Conservation (phyloP, 2,113 vertebrate genomes). For the Entosphenus tridentatus region DNA sequence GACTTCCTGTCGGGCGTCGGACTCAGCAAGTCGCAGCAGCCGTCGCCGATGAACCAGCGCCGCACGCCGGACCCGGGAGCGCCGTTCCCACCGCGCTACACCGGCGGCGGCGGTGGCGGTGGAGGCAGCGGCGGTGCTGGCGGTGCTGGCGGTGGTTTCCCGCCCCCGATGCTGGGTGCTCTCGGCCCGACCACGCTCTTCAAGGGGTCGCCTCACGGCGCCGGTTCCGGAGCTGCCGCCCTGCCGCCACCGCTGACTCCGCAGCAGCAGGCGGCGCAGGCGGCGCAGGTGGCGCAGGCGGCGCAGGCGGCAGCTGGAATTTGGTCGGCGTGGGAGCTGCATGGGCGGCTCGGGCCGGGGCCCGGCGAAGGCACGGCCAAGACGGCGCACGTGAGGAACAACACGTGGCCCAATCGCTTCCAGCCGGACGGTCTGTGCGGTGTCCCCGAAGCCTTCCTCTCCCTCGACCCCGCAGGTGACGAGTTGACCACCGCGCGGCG, state of each 20-base stretch:
- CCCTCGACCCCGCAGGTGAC: slow-evolving; percentile 87
- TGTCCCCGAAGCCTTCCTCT: slow-evolving; percentile 66
- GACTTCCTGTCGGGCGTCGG: slow-evolving; percentile 97
- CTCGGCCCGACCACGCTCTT: too few species aligned
- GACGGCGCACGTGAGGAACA: slow-evolving; percentile 41
- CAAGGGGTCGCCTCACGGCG: too few species aligned
- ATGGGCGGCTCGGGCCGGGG: too few species aligned
- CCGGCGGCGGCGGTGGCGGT: slow-evolving; percentile 46
- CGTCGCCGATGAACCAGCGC: slow-evolving; percentile 63
- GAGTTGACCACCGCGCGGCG: too few species aligned
- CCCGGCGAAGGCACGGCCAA: too few species aligned
- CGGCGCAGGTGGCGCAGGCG: slow-evolving; percentile 26
- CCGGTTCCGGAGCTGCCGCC: not conserved
- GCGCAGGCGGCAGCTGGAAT: slow-evolving; percentile 10
- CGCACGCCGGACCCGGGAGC: slow-evolving; percentile 19
- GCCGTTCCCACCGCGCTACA: slow-evolving; percentile 31
- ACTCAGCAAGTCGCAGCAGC: slow-evolving; percentile 92
- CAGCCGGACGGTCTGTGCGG: slow-evolving; percentile 78
- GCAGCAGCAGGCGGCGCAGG: slow-evolving; percentile 13
- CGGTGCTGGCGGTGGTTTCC: slow-evolving; percentile 7
- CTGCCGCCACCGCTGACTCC: not conserved
- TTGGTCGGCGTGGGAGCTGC: too few species aligned
- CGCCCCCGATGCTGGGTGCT: slow-evolving; percentile 15
- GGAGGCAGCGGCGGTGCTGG: slow-evolving; percentile 48
- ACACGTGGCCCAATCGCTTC: slow-evolving; percentile 95